phyloP scores from a whole-genome alignment of 2,113 vertebrate genomes.

The Gopherus flavomarginatus region DNA sequence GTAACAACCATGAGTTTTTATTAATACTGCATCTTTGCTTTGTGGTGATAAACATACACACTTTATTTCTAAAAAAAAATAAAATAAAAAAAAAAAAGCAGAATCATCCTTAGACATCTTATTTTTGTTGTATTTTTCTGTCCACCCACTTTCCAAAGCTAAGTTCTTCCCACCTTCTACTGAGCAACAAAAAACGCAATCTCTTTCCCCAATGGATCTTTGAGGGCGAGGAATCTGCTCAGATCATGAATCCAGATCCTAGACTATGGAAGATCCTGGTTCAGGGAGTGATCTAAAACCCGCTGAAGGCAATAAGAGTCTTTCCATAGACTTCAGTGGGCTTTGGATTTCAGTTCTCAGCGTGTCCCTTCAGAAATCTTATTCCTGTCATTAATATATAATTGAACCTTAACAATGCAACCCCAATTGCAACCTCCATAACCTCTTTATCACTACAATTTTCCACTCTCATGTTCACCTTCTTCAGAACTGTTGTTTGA shows the following conservation, averaged over 20 bases:
- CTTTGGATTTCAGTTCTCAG: not conserved
- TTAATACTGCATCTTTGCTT: not conserved
- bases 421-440: not conserved
- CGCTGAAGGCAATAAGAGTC: not conserved
- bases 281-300: not conserved
- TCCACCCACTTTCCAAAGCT: not conserved
- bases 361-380: not conserved
- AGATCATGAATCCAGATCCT: not conserved
- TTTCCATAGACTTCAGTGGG: not conserved
- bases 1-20: not conserved
- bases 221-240: constrained; percentile 19
- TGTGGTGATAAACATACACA: not conserved
- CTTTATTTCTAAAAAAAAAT: not conserved
- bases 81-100: not conserved
- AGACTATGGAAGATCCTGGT: not conserved
- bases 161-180: not conserved
- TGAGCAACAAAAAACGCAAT: not conserved
- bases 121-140: not conserved
- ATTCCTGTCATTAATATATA: not conserved
- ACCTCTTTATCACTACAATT: not conserved
- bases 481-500: constrained; percentile 6
- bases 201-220: not conserved
- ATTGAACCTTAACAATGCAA: not conserved
- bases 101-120: not conserved
- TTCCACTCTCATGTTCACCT: constrained; percentile 25